A percentile compares a stretch with the other conserved stretches of the same genome.
Evolutionary conservation across 1,140 invertebrate genomes (phyloP).

Genomic region (Aphidius ervi): DNA sequence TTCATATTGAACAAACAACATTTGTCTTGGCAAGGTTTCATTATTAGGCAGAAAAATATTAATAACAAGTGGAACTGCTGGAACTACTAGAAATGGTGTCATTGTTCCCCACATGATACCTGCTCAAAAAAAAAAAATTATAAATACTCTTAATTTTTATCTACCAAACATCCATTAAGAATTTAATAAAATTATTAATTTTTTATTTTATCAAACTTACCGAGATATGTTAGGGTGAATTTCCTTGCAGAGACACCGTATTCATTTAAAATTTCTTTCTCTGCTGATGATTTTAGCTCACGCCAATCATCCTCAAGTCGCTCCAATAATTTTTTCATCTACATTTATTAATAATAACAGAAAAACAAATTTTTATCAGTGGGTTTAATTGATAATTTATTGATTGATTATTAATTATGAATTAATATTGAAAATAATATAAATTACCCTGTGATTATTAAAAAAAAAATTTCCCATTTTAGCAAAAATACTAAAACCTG

Average conservation of each 20-base stretch:
- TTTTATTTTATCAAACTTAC: background rate
- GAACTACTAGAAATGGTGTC: background rate
- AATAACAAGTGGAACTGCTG: background rate
- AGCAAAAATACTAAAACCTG: background rate
- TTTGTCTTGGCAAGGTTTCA: background rate
- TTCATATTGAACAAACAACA: background rate
- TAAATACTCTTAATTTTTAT: background rate
- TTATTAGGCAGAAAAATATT: background rate
- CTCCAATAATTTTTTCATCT: background rate
- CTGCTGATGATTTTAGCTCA: background rate
- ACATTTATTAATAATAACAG: background rate
- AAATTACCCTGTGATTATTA: background rate
- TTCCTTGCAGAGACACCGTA: background rate
- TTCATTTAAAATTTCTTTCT: background rate
- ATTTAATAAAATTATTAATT: background rate
- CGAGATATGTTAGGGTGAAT: background rate
- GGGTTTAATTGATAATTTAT: background rate
- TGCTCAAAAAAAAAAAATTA: background rate
- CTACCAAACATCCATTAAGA: too few species aligned
- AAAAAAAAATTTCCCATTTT: background rate
- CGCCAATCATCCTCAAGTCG: background rate
- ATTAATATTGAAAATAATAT: too few species aligned
- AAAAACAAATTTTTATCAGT: background rate
- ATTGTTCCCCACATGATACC: slow-evolving; percentile 1
- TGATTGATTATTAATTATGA: background rate